Evolutionary conservation across 1,140 invertebrate genomes (phyloP), one percentile per base, ranked within the genome.

Genomic region (Agrypnia vestita): DNA sequence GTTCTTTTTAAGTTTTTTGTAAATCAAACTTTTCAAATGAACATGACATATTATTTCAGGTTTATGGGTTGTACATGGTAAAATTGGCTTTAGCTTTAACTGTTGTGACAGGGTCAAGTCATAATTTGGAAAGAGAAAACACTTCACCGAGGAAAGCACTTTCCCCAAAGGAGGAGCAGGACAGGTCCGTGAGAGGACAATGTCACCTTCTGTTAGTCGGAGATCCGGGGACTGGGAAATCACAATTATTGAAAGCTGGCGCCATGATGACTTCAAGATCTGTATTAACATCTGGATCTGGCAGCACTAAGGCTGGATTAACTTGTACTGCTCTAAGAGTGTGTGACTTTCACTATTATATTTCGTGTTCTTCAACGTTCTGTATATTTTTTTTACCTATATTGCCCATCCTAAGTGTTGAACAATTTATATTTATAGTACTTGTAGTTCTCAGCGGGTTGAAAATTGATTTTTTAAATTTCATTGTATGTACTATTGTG

Each of bases 191-290:
- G 4, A 82, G 96, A 82, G 95, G 95, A 9, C 95, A 97, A 84
- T 93, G 95, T 9, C 97, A 98, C 90, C 88, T 98, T 83, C 87
- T 98, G 69, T 86, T 98, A 10, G 94, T 98, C 55, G 97, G 97
- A 47, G 97, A 98, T 91, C 97, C 97, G 82, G 96, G 96, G 82
- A 89, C 88, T 15, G 97, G 95, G 15, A 98, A 98, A 86, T 97
- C 96, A 0, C 95, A 97, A 86, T 91, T 98, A 61, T 89, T 98
- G 62, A 93, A 94, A 81, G 94, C 94, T 83, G 95, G 94, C 0
- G 90, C 93, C 1, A 93, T 93, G 86, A 87, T 98, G 51, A 93
- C 92, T 35, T 91, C 93, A 0, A 88, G 96, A 13, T 95, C 96
- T 9, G 94, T 98, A 8, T 89, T 96, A 69, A 97, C 96, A 3